phyloP scores from a whole-genome alignment of 1,140 invertebrate genomes.

The Coenobita brevimanus region DNA sequence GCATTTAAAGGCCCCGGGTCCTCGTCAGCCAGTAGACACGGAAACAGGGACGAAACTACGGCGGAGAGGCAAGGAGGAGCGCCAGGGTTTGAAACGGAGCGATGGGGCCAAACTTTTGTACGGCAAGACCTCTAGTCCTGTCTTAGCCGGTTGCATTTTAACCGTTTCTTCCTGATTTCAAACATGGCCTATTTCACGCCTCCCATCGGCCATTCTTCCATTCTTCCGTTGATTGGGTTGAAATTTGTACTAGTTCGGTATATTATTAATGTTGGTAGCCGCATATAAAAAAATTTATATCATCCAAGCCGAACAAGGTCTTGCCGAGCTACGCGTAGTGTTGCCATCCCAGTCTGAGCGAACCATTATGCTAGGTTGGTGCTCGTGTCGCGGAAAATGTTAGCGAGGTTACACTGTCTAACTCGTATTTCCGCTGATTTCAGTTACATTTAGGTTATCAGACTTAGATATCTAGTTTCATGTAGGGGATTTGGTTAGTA shows the following conservation, averaged over 20 bases:
- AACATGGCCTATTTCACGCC: no score
- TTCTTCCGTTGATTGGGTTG: not conserved
- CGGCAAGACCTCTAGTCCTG: not conserved
- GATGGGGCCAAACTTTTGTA: constrained; percentile 63
- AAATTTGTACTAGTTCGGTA: constrained; percentile 20
- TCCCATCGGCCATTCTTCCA: not conserved
- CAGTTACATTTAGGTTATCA: no score
- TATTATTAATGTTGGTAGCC: constrained; percentile 56
- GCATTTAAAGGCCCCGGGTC: constrained; percentile 68
- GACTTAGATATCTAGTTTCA: no score
- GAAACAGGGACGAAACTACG: no score
- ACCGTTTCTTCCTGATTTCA: not conserved
- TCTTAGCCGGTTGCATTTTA: not conserved
- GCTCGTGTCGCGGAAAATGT: constrained; percentile 29
- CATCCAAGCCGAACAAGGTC: constrained; percentile 69
- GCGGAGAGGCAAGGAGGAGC: constrained; percentile 41
- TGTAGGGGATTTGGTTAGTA: not conserved
- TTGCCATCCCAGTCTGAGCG: constrained; percentile 67
- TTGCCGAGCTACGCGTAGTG: constrained; percentile 68
- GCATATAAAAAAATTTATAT: constrained; percentile 68
- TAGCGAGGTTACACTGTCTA: not conserved
- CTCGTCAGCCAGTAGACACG: constrained; percentile 67
- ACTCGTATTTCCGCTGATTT: not conserved
- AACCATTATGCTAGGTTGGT: constrained; percentile 15
- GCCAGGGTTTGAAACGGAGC: constrained; percentile 63